A percentile compares a stretch with the other conserved stretches of the same genome.
phyloP scores from a whole-genome alignment of 2,113 vertebrate genomes.

The Coptodon rendalli region DNA sequence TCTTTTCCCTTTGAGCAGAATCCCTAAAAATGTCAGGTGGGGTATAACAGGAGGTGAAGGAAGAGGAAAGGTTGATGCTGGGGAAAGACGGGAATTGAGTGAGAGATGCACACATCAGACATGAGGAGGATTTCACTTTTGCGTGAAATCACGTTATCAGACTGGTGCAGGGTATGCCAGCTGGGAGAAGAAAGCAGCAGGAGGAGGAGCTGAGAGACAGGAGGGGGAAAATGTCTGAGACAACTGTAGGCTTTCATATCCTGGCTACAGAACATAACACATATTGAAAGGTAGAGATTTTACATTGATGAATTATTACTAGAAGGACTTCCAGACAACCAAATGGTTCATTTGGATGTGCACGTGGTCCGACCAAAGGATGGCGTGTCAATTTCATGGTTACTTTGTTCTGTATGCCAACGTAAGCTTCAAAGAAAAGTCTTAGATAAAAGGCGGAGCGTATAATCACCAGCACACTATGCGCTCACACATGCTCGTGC shows the following conservation, averaged over 20 bases:
- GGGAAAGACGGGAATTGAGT: neutral
- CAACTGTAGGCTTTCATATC: neutral
- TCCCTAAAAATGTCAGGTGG: slow-evolving; percentile 51
- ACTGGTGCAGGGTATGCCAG: slow-evolving; percentile 44
- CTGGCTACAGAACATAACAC: neutral
- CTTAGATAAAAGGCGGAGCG: slow-evolving; percentile 33
- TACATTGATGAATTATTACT: slow-evolving; percentile 18
- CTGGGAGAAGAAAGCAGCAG: neutral
- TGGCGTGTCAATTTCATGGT: slow-evolving; percentile 55
- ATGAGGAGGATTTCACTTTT: slow-evolving; percentile 53
- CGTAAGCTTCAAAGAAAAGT: slow-evolving; percentile 63
- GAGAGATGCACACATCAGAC: slow-evolving; percentile 43
- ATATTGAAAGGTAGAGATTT: neutral
- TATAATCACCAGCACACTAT: slow-evolving; percentile 54
- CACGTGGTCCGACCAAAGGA: slow-evolving; percentile 1
- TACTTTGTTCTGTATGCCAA: slow-evolving; percentile 52
- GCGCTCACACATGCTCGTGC: slow-evolving; percentile 42
- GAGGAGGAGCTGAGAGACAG: slow-evolving; percentile 7
- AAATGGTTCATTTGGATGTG: slow-evolving; percentile 14
- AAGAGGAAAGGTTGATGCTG: neutral
- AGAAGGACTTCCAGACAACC: neutral
- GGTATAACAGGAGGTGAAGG: neutral
- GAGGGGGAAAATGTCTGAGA: neutral
- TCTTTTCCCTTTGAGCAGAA: slow-evolving; percentile 32
- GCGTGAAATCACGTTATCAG: slow-evolving; percentile 62